A percentile compares a stretch with the other conserved stretches of the same genome.
These are phyloP conservation scores for Sphaerophoria rueppellii DNA, from an alignment of 2,888 invertebrate genomes.

Conservation along the genomic window DNA sequence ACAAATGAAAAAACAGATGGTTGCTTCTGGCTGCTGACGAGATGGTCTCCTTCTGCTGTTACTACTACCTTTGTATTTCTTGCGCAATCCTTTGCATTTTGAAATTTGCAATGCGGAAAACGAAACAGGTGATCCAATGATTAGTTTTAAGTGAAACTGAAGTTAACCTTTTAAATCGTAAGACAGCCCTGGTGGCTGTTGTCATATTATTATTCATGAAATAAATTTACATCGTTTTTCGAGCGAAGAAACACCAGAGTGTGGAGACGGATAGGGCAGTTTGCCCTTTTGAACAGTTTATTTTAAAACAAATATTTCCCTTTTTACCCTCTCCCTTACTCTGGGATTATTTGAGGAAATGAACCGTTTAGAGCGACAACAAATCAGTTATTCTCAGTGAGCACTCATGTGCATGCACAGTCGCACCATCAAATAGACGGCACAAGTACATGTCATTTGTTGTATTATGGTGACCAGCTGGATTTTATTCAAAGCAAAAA, in stretches of 20 bases:
- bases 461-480: constrained; percentile 1
- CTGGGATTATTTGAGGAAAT: constrained; percentile 54
- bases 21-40: constrained; percentile 48
- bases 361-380: constrained; percentile 70
- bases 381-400: constrained; percentile 64
- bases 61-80: neutral
- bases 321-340: no score
- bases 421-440: constrained; percentile 4
- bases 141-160: constrained; percentile 50
- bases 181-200: constrained; percentile 35
- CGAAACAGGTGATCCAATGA: constrained; percentile 51
- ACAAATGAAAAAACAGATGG: constrained; percentile 65
- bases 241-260: neutral
- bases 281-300: neutral
- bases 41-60: constrained; percentile 3
- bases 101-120: constrained; percentile 61
- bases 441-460: constrained; percentile 12
- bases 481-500: neutral
- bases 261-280: neutral
- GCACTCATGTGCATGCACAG: constrained; percentile 48
- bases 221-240: constrained; percentile 55
- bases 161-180: constrained; percentile 21
- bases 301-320: no score
- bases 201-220: constrained; percentile 60
- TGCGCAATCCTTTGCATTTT: constrained; percentile 24